A percentile compares a stretch with the other conserved stretches of the same genome.
Evolutionary conservation across 1,140 invertebrate species (phyloP).

Genomic region (Cydia pomonella): DNA sequence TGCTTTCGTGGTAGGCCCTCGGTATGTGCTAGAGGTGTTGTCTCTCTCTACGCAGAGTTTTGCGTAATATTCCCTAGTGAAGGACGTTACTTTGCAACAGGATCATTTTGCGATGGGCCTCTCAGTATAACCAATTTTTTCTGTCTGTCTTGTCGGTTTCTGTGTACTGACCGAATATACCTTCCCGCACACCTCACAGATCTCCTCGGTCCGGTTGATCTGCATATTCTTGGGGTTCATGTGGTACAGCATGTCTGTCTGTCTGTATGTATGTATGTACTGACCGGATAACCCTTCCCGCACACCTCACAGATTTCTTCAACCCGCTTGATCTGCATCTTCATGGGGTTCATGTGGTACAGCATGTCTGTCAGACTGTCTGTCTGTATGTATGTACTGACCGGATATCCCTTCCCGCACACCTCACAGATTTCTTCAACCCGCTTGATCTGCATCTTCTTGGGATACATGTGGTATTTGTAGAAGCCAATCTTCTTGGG

Average conservation of each 20-base stretch:
- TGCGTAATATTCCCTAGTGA: no score
- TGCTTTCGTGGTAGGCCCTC: no score
- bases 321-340: background rate
- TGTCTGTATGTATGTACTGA: background rate
- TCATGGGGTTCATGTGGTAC: background rate
- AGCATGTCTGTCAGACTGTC: background rate
- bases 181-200: constrained; percentile 13
- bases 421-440: constrained; percentile 15
- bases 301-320: constrained; percentile 9
- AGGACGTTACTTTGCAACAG: no score
- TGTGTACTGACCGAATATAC: background rate
- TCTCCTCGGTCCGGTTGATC: background rate
- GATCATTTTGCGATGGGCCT: no score
- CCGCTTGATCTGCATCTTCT: background rate
- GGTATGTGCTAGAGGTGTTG: no score
- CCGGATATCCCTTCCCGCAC: constrained; percentile 24
- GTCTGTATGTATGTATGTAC: background rate
- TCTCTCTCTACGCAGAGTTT: no score
- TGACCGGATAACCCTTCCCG: constrained; percentile 7
- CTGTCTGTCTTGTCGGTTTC: background rate
- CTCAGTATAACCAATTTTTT: no score
- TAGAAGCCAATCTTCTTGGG: constrained; percentile 2
- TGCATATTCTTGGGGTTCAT: background rate
- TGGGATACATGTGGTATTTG: constrained; percentile 7
- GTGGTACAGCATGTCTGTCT: background rate